Base-by-base conservation (phyloP, 2,113 vertebrate species). In the Struthio camelus region DNA sequence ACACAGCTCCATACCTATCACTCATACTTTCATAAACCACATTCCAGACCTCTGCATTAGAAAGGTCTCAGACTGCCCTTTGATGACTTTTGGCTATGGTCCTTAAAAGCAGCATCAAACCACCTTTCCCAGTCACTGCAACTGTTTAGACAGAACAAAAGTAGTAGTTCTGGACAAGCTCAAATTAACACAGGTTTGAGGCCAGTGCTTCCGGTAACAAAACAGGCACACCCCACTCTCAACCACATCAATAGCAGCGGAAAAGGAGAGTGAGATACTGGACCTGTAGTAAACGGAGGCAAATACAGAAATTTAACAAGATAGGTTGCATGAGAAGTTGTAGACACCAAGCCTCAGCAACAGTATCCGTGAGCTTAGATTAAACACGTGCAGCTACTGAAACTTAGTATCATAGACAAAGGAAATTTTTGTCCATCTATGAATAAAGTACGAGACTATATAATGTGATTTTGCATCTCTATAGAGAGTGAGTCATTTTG, bases 391-490 rank as follows among this genome's bases (percentile, higher is more conserved):
- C 3, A 93, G 86, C 93, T 80, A 85, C 1, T 65, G 54, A 96
- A 88, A 62, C 90, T 44, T 91, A 86, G 62, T n/a, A 42, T 54
- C 51, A 38, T 1, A 36, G 62, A 98, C 97, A 98, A 97, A 97
- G 96, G 38, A 61, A 11, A 56, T 69, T 93, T 96, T 97, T 98
- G 97, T 98, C 85, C 83, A 70, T 54, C 86, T 53, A 90, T 75
- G 95, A 97, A 96, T 95, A 66, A 95, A 96, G 91, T 88, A 51
- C 61, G 91, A 95, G 96, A 94, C 72, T 94, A 88, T 81, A 96
- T 92, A 95, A 93, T 67, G 88, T 23, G 15, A 86, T 94, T 94
- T 93, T 95, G 94, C 97, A 88, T 95, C 92, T 97, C 95, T 96
- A 65, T 67, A 91, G 85, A 90, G 61, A 90, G 93, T 94, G 98